Conservation (phyloP, 2,113 vertebrate species). For the Todiramphus chloris region DNA sequence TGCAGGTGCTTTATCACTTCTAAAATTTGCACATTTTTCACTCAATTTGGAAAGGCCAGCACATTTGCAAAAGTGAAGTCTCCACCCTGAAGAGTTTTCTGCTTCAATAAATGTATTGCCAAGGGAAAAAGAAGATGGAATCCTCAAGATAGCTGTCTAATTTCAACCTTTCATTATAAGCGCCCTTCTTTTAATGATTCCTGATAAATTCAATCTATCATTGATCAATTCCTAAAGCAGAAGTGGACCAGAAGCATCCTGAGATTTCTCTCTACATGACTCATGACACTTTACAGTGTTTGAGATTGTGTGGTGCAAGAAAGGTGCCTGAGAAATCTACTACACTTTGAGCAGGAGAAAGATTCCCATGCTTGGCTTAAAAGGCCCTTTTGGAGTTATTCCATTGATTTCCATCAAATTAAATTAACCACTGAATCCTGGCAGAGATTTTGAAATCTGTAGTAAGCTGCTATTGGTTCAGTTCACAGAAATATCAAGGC, state of each 20-base stretch:
- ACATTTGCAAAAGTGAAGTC: slow-evolving; percentile 10
- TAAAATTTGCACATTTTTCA: slow-evolving; percentile 6
- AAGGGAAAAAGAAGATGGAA: not conserved
- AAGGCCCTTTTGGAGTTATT: not conserved
- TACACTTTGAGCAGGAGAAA: not conserved
- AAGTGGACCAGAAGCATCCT: not conserved
- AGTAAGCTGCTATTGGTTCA: not conserved
- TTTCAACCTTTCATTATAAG: not conserved
- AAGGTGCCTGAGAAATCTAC: not conserved
- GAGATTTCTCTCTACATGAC: not conserved
- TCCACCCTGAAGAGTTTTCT: not conserved
- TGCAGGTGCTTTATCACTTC: not conserved
- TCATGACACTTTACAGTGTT: not conserved
- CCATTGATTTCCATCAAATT: not conserved
- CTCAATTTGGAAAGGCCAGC: slow-evolving; percentile 10
- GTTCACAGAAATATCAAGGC: not conserved
- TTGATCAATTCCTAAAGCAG: not conserved
- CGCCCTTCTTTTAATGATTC: not conserved
- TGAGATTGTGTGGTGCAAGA: not conserved
- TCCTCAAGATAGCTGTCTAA: not conserved
- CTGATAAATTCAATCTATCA: not conserved
- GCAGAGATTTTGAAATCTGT: not conserved
- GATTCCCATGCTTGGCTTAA: not conserved
- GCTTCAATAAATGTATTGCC: not conserved
- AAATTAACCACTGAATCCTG: not conserved